Conservation (phyloP, 2,113 vertebrate genomes). For the Erinaceus europaeus region DNA sequence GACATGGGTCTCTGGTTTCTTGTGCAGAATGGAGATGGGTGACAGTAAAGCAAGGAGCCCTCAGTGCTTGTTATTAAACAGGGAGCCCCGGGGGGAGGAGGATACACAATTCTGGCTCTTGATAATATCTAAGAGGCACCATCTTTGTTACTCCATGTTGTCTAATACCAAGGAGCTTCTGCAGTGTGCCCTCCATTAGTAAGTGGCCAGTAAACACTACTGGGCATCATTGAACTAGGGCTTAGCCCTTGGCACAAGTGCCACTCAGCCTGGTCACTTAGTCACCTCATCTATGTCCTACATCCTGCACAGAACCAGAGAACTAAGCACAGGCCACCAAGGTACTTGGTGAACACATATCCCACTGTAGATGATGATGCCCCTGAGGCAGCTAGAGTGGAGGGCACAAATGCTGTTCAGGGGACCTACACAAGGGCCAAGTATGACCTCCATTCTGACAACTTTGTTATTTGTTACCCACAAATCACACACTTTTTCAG, state of each 20-base stretch:
- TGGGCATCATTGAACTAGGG: slow-evolving; percentile 43
- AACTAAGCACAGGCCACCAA: no score
- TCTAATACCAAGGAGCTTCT: slow-evolving; percentile 33
- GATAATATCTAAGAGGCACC: slow-evolving; percentile 45
- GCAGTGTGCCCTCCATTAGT: slow-evolving; percentile 42
- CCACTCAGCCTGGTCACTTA: not conserved
- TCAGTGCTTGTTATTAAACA: not conserved
- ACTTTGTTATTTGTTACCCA: not conserved
- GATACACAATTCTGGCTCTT: not conserved
- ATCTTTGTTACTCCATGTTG: not conserved
- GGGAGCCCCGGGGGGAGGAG: not conserved
- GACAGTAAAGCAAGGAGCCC: not conserved
- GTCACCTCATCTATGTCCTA: not conserved
- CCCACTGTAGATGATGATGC: not conserved
- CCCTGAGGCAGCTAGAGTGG: not conserved
- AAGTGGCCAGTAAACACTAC: slow-evolving; percentile 36
- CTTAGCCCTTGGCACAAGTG: slow-evolving; percentile 28
- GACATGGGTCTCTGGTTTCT: not conserved
- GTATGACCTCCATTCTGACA: not conserved
- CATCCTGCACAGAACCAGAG: slow-evolving; percentile 32
- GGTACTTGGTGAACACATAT: not conserved
- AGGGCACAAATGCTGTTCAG: not conserved
- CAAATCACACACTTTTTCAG: not conserved
- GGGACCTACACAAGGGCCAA: not conserved
- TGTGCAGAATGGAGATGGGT: not conserved